A percentile compares a stretch with the other conserved stretches of the same genome.
These are phyloP conservation scores for Pristionchus exspectatus DNA, from an alignment of 2,888 invertebrate genomes.

Conservation along the genomic window DNA sequence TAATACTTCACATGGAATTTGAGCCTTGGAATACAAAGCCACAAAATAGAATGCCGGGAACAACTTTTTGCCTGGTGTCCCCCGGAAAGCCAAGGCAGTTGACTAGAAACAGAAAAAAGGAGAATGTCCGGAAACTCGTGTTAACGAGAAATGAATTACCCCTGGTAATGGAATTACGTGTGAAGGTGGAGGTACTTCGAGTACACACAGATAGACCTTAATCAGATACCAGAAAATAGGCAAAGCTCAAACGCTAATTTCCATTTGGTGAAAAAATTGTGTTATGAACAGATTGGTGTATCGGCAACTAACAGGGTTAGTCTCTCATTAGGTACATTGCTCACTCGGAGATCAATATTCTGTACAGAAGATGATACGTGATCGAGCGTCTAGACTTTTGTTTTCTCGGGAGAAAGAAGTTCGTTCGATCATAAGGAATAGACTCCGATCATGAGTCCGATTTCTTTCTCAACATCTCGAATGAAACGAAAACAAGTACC, in stretches of 20 bases:
- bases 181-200: background rate
- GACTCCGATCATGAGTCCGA: background rate
- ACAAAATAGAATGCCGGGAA: background rate
- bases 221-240: background rate
- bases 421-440: background rate
- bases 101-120: background rate
- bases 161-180: background rate
- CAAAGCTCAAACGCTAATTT: background rate
- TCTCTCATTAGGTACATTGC: background rate
- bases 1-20: background rate
- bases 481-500: background rate
- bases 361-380: background rate
- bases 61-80: background rate
- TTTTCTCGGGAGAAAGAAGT: background rate
- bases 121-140: background rate
- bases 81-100: background rate
- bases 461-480: background rate
- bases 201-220: background rate
- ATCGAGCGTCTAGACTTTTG: background rate
- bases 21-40: background rate
- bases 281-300: no score
- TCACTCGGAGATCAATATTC: background rate
- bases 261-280: no score
- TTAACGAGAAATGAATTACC: background rate
- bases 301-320: background rate